Evolutionary conservation across 2,888 invertebrate genomes (phyloP).

Genomic region (Himalopsyche tibetana): DNA sequence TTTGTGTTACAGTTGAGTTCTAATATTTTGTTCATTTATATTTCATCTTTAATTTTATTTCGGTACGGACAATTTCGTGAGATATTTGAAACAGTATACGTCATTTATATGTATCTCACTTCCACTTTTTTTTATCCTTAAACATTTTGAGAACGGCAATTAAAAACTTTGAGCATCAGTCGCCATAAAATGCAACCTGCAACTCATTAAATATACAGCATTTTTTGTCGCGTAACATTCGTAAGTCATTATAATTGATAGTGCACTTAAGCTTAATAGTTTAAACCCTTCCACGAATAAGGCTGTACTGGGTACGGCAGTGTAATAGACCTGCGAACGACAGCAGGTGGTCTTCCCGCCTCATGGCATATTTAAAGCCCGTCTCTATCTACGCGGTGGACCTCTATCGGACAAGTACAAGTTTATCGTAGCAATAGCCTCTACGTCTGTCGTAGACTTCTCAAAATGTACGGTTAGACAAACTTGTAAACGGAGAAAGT

Average conservation of each 20-base stretch:
- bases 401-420: constrained; percentile 22
- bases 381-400: constrained; percentile 32
- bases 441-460: constrained; percentile 30
- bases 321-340: constrained; percentile 48
- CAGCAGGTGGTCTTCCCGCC: constrained; percentile 46
- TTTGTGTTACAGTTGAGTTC: too few species aligned
- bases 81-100: too few species aligned
- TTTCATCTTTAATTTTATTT: too few species aligned
- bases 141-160: neutral
- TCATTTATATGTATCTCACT: too few species aligned
- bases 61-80: too few species aligned
- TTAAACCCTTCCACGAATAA: constrained; percentile 14
- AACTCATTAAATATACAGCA: constrained; percentile 1
- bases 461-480: neutral
- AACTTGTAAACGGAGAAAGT: neutral
- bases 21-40: too few species aligned
- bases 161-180: neutral
- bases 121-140: too few species aligned
- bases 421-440: constrained; percentile 26
- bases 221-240: constrained; percentile 24
- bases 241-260: constrained; percentile 31
- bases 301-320: neutral
- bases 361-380: constrained; percentile 55
- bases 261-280: constrained; percentile 46
- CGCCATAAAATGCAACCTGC: constrained; percentile 2